Evolutionary conservation across 1,140 invertebrate species (phyloP), one percentile per base, ranked within the genome.

Genomic region (Cotesia typhae): DNA sequence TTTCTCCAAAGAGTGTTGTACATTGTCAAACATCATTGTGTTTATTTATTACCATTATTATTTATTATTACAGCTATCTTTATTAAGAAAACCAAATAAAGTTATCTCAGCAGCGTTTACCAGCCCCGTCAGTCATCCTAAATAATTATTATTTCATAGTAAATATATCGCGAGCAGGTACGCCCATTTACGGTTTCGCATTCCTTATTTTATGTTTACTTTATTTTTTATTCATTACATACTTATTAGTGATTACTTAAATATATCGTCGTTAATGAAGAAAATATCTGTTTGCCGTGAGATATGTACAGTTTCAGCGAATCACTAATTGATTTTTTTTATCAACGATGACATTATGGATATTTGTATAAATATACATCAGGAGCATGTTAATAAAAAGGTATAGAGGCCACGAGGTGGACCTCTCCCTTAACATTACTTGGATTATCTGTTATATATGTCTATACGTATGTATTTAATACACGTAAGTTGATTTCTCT

Each of bases 141-240:
- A 41, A 28, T 28, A 47, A 47, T 47, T 6, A 55, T 55, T 66
- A 66, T 55, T 47, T 65, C 41, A 57, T 20, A 57, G 64, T 47
- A 41, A 51, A 17, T 52, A 66, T 20, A 17, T 10, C 47, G 4
- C n/a, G 36, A 61, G 73, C 68, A 75, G 74, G 74, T 75, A 75
- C 74, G 74, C 74, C 74, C 74, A 75, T 75, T 75, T 71, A 35
- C 71, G 51, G 17, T 55, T 53, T 47, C 4, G 20, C 6, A 14
- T 35, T 71, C 6, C 38, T 37, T 14, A 4, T 53, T 47, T 37
- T 55, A 53, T 38, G 38, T 9, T 4, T 9, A 20, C 35, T 52
- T 20, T 47, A 51, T 12, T 20, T 14, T 14, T 14, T 64, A 14
- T 37, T 64, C 10, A 41, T 38, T 64, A 38, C 1, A 28, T 38